phyloP scores from a whole-genome alignment of 2,797 vertebrate species.

The Melanotaenia boesemani region DNA sequence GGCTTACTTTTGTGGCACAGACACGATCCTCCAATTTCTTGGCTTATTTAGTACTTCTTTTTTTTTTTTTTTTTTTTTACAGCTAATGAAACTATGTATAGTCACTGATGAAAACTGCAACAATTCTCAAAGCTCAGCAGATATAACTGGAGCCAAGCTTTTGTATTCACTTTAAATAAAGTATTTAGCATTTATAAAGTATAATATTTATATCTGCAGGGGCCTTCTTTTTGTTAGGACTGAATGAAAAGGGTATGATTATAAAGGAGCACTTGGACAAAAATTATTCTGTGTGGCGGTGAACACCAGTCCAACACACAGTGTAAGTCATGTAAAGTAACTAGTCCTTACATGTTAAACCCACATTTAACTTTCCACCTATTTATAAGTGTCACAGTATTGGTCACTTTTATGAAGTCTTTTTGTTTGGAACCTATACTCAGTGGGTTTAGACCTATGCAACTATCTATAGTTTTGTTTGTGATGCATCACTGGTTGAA shows the following conservation, averaged over 20 bases:
- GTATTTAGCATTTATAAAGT: conserved; percentile 16
- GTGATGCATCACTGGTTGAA: conserved; percentile 9
- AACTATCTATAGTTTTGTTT: background rate
- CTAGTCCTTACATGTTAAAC: background rate
- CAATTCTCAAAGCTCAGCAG: conserved; percentile 37
- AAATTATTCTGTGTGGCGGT: background rate
- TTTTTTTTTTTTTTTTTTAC: background rate
- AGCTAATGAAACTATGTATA: background rate
- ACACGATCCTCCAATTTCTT: conserved; percentile 15
- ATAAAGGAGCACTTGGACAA: background rate
- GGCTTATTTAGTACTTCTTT: background rate
- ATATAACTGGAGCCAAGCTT: conserved; percentile 14
- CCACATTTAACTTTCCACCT: conserved; percentile 9
- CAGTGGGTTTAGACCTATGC: conserved; percentile 5
- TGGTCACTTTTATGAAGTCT: background rate
- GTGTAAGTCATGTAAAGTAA: no score
- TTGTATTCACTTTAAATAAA: conserved; percentile 9
- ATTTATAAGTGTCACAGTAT: conserved; percentile 11
- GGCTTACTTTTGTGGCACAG: conserved; percentile 31
- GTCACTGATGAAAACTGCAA: background rate
- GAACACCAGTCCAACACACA: conserved; percentile 6
- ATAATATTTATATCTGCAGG: conserved; percentile 17
- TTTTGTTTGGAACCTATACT: background rate
- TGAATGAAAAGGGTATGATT: conserved; percentile 17
- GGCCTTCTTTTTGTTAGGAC: conserved; percentile 14